Evolutionary conservation across 2,113 vertebrate genomes (phyloP).

Genomic region (Brevimyrus niger): DNA sequence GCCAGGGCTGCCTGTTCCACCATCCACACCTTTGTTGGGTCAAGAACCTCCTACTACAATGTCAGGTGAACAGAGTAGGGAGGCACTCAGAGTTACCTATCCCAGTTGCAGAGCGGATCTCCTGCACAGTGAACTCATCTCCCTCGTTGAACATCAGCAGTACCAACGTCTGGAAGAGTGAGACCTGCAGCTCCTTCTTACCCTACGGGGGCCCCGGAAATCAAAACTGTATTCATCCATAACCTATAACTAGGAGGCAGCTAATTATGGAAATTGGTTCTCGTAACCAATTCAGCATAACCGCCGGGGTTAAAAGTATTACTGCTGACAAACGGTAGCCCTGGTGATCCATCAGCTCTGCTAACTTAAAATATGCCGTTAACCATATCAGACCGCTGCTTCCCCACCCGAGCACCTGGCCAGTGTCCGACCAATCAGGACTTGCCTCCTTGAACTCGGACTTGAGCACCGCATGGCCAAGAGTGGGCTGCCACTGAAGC

Average conservation of each 20-base stretch:
- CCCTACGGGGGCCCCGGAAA: conserved; percentile 57
- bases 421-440: background rate
- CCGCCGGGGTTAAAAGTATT: background rate
- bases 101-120: conserved; percentile 72
- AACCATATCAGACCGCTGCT: background rate
- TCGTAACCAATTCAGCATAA: background rate
- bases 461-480: conserved; percentile 96
- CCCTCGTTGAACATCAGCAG: conserved; percentile 98
- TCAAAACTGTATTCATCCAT: background rate
- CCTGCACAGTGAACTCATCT: conserved; percentile 94
- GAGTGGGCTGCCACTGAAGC: conserved; percentile 95
- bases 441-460: conserved; percentile 95
- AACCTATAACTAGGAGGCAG: background rate
- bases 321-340: background rate
- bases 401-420: background rate
- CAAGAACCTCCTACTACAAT: background rate
- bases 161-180: conserved; percentile 95
- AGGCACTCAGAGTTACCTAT: conserved; percentile 51
- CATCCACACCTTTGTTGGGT: background rate
- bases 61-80: background rate
- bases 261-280: background rate
- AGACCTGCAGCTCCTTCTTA: conserved; percentile 96
- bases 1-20: background rate
- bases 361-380: background rate
- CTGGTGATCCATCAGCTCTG: background rate